Evolutionary conservation across 2,113 vertebrate species (phyloP).

Genomic region (Siniperca knerii): DNA sequence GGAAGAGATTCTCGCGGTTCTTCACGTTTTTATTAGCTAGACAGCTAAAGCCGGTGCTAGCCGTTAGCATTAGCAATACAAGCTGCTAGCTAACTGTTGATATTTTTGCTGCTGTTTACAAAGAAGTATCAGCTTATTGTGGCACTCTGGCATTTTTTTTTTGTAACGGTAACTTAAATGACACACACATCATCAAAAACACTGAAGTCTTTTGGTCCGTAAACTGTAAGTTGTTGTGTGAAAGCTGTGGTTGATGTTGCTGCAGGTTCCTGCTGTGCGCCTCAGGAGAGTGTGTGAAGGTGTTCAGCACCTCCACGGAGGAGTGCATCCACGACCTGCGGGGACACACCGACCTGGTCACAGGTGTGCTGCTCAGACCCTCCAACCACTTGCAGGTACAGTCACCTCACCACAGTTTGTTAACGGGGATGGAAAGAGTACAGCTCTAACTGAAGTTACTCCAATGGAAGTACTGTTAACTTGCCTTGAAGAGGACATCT

Average conservation of each 20-base stretch:
- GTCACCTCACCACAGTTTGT: not conserved
- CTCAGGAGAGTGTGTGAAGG: constrained; percentile 91
- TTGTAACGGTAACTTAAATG: not conserved
- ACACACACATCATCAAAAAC: fast-evolving
- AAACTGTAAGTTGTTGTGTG: not conserved
- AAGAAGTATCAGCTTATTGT: not conserved
- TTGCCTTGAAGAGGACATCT: too few species aligned
- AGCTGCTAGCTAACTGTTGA: not conserved
- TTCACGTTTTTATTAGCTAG: not conserved
- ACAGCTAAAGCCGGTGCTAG: constrained; percentile 4
- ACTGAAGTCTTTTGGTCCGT: fast-evolving
- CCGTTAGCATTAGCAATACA: constrained; percentile 47
- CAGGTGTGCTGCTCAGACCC: constrained; percentile 90
- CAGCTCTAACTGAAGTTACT: not conserved
- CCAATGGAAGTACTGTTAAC: not conserved
- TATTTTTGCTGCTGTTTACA: constrained; percentile 18
- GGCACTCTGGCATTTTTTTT: too few species aligned
- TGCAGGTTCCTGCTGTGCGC: constrained; percentile 90
- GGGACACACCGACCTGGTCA: constrained; percentile 90
- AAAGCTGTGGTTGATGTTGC: not conserved
- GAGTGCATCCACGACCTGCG: constrained; percentile 89
- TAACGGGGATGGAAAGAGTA: not conserved
- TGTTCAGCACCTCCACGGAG: constrained; percentile 91
- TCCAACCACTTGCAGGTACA: constrained; percentile 91
- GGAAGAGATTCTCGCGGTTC: not conserved